phyloP scores from a whole-genome alignment of 2,797 vertebrate genomes.

The Mallotus villosus region DNA sequence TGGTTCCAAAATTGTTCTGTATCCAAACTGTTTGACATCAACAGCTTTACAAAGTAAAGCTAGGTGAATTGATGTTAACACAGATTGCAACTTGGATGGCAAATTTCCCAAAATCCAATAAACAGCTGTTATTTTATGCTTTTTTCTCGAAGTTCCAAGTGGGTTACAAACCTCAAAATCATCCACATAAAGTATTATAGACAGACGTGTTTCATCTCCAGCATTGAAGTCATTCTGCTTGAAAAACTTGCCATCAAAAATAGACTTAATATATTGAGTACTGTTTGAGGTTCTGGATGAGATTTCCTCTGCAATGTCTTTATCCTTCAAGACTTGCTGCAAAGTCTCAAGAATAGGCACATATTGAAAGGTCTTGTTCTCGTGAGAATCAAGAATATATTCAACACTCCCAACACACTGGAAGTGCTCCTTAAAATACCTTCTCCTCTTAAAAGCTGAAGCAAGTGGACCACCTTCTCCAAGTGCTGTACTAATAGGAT shows the following conservation, averaged over 20 bases:
- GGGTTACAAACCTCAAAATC: slow-evolving; percentile 43
- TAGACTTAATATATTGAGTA: slow-evolving; percentile 11
- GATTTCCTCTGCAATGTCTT: no score
- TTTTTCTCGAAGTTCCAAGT: slow-evolving; percentile 43
- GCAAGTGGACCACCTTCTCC: slow-evolving; percentile 44
- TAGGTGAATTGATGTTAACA: slow-evolving; percentile 37
- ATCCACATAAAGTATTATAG: slow-evolving; percentile 43
- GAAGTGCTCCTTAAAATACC: slow-evolving; percentile 46
- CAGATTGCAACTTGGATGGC: slow-evolving; percentile 24
- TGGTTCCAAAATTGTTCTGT: slow-evolving; percentile 32
- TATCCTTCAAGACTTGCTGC: not conserved
- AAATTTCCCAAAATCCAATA: slow-evolving; percentile 53
- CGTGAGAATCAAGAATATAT: slow-evolving; percentile 44
- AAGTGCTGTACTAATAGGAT: slow-evolving; percentile 44
- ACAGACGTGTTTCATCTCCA: slow-evolving; percentile 32
- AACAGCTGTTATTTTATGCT: slow-evolving; percentile 46
- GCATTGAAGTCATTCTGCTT: slow-evolving; percentile 42
- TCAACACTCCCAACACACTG: slow-evolving; percentile 39
- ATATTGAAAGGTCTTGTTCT: slow-evolving; percentile 34
- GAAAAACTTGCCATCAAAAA: slow-evolving; percentile 38
- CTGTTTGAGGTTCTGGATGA: no score
- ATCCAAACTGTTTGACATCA: slow-evolving; percentile 38
- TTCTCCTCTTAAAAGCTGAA: slow-evolving; percentile 38
- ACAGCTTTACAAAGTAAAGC: slow-evolving; percentile 44
- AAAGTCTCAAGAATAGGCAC: not conserved